Percentiles rank a stretch among this genome's conserved stretches.
These are phyloP conservation scores for Lampris megalopsis DNA, from an alignment of 2,113 vertebrate species.

Conservation along the genomic window DNA sequence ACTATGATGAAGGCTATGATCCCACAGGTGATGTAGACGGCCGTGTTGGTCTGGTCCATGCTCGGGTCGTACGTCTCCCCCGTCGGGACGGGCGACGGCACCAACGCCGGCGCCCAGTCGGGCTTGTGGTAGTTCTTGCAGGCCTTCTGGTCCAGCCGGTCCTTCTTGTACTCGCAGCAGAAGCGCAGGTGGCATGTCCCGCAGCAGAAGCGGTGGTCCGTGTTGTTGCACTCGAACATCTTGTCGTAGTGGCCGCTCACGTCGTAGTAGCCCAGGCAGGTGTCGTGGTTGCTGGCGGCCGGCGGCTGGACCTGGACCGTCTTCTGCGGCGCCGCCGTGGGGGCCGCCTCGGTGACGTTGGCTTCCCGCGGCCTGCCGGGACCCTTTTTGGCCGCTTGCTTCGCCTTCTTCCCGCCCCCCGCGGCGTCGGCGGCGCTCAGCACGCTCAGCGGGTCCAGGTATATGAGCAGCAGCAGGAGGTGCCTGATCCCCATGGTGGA, in stretches of 20 bases:
- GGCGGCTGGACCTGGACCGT: slow-evolving; percentile 74
- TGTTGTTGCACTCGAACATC: slow-evolving; percentile 98
- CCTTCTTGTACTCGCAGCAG: slow-evolving; percentile 96
- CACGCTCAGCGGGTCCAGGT: slow-evolving; percentile 81
- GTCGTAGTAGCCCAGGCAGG: slow-evolving; percentile 96
- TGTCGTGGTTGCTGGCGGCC: slow-evolving; percentile 85
- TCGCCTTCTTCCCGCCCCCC: slow-evolving; percentile 77
- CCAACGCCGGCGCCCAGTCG: slow-evolving; percentile 87
- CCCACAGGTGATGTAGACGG: slow-evolving; percentile 97
- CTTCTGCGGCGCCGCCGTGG: slow-evolving; percentile 65
- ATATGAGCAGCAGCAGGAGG: slow-evolving; percentile 83
- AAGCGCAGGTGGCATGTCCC: slow-evolving; percentile 98
- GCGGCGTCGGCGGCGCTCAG: slow-evolving; percentile 77
- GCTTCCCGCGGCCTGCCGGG: slow-evolving; percentile 71
- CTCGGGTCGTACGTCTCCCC: slow-evolving; percentile 91
- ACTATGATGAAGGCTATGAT: slow-evolving; percentile 97
- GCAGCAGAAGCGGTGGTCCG: slow-evolving; percentile 96
- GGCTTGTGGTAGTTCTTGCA: slow-evolving; percentile 94
- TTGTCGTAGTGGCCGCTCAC: slow-evolving; percentile 98
- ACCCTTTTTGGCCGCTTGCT: slow-evolving; percentile 58
- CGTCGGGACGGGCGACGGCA: slow-evolving; percentile 83
- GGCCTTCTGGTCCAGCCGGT: slow-evolving; percentile 92
- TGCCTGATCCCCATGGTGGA: slow-evolving; percentile 83
- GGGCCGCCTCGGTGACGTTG: slow-evolving; percentile 68
- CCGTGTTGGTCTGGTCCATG: slow-evolving; percentile 96